Conservation (phyloP, 2,113 vertebrate species). For the Nothobranchius furzeri region DNA sequence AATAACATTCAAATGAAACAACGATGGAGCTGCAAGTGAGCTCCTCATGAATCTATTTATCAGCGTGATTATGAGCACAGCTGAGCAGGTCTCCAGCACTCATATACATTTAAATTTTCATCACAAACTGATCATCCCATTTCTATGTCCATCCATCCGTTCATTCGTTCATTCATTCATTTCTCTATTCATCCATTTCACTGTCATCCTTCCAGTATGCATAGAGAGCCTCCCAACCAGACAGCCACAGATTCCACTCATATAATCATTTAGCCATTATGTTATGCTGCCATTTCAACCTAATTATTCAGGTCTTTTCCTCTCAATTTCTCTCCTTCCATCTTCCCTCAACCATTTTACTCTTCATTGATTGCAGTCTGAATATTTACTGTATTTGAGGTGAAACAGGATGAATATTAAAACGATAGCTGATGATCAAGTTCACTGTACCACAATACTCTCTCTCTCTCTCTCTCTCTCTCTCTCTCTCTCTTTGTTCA, state of each 20-base stretch:
- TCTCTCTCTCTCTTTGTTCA: not conserved
- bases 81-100: slow-evolving; percentile 8
- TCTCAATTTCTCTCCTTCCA: slow-evolving; percentile 26
- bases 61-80: not conserved
- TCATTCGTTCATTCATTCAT: too few species aligned
- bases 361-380: slow-evolving; percentile 50
- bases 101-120: slow-evolving; percentile 19
- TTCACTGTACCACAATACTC: slow-evolving; percentile 31
- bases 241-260: slow-evolving; percentile 31
- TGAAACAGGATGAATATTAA: slow-evolving; percentile 69
- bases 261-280: slow-evolving; percentile 28
- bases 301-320: slow-evolving; percentile 42
- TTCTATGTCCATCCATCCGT: too few species aligned
- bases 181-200: slow-evolving; percentile 1
- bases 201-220: slow-evolving; percentile 4
- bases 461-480: not conserved
- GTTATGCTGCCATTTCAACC: slow-evolving; percentile 34
- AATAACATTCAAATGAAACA: too few species aligned
- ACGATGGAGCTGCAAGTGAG: too few species aligned
- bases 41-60: not conserved
- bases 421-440: slow-evolving; percentile 38
- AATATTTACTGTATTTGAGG: slow-evolving; percentile 52
- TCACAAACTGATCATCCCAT: slow-evolving; percentile 17
- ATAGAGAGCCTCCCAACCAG: slow-evolving; percentile 19
- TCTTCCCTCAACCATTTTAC: slow-evolving; percentile 47